Evolutionary conservation across 2,113 vertebrate genomes (phyloP).

Genomic region (Peromyscus californicus): DNA sequence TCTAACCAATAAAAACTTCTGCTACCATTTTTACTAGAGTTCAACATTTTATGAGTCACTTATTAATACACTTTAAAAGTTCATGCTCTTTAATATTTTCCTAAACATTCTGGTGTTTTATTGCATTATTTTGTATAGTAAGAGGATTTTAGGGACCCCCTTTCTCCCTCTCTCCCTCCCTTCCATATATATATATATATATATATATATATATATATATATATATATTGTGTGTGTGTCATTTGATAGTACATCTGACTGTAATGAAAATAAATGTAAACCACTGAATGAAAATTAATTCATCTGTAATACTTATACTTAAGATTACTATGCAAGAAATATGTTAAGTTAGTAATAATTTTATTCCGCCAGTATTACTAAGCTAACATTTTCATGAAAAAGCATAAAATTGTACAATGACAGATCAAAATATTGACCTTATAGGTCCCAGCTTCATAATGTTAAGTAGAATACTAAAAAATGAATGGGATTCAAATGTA

Average conservation of each 20-base stretch:
- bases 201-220: not conserved
- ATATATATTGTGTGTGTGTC: no score
- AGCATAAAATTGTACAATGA: not conserved
- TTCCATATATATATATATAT: not conserved
- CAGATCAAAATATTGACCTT: not conserved
- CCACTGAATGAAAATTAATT: not conserved
- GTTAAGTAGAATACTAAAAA: constrained; percentile 18
- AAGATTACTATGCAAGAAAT: not conserved
- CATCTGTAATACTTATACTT: not conserved
- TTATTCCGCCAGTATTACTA: not conserved
- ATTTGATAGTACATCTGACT: not conserved
- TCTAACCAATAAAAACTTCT: not conserved
- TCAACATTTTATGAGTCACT: not conserved
- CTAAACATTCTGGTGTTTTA: not conserved
- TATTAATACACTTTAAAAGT: not conserved
- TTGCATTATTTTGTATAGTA: not conserved
- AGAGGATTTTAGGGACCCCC: not conserved
- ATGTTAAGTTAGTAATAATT: not conserved
- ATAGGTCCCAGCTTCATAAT: not conserved
- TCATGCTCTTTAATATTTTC: not conserved
- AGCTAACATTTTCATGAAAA: not conserved
- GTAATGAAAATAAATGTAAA: not conserved
- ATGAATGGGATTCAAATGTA: not conserved
- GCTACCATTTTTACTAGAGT: not conserved
- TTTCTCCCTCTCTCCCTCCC: not conserved